Evolutionary conservation across 2,797 vertebrate genomes (phyloP), one percentile per base, ranked within the genome.

Genomic region (Hipposideros larvatus): DNA sequence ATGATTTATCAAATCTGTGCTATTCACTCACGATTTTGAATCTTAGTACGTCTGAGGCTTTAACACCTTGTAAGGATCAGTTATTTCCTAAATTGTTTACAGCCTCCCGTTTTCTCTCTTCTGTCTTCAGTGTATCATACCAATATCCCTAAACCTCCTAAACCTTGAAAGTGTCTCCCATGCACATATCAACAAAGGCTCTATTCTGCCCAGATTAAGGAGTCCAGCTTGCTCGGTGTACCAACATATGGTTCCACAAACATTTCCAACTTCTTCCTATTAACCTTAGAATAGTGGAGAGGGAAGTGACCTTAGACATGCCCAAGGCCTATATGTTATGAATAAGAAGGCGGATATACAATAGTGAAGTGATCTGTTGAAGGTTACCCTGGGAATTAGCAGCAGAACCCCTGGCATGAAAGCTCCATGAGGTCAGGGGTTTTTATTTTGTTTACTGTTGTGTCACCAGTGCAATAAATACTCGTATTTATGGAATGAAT

Each of bases 1-100:
- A 24, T 82, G 37, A 11, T 65, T 37, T 96, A 87, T 73, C 31
- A 90, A 71, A 70, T 77, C 8, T 74, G 28, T 68, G n/a, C 19
- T 85, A 13, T 85, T 93, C 11, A 48, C 18, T 18, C 34, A 53
- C 53, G 63, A 86, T 74, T 97, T 92, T 84, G 21, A 77, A 41
- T 87, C 19, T 91, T 73, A 82, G 48, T 80, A n/a, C 48, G 34
- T 46, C 41, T 75, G n/a, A 37, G 26, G n/a, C 8, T 48, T 83
- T 51, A 53, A 91, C 53, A 77, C 31, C 48, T 57, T 68, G 5
- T 37, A 87, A 74, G 18, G 71, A 74, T 91, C 87, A 46, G 1
- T 57, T 66, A 63, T 89, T 46, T 73, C 24, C 55, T 93, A 65
- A 80, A 78, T 70, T 65, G n/a, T 92, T 90, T 48, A 31, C 43